These are phyloP conservation scores for Carassius auratus DNA, from an alignment of 2,113 vertebrate genomes.

Conservation along the genomic window DNA sequence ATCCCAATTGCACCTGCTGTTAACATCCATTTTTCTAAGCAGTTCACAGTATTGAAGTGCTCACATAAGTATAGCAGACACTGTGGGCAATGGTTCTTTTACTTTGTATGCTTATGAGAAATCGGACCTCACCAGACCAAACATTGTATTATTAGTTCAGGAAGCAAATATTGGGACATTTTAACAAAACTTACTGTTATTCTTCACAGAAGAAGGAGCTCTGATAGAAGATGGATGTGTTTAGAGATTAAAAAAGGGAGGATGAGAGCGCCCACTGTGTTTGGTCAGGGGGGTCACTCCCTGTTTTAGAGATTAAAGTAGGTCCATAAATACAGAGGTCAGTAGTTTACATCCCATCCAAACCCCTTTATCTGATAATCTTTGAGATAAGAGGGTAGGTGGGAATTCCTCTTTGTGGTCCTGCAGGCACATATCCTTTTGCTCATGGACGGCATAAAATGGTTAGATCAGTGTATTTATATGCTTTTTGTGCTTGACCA, in stretches of 20 bases:
- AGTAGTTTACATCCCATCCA: conserved; percentile 17
- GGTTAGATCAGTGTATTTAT: background rate
- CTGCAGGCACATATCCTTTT: conserved; percentile 17
- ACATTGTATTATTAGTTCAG: background rate
- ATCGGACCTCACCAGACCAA: background rate
- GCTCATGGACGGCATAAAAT: conserved; percentile 5
- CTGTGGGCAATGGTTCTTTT: background rate
- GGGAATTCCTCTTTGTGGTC: conserved; percentile 25
- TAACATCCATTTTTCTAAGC: conserved; percentile 26
- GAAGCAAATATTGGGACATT: background rate
- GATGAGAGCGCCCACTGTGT: background rate
- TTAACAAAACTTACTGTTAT: background rate
- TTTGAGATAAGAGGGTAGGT: conserved; percentile 28
- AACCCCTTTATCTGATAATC: conserved; percentile 34
- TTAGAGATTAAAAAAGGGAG: background rate
- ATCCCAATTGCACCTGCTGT: background rate
- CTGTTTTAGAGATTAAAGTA: conserved; percentile 29
- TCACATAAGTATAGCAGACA: background rate
- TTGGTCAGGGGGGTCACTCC: background rate
- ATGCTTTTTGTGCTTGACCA: background rate
- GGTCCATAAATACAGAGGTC: background rate
- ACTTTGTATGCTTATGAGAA: background rate
- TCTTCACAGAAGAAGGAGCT: background rate
- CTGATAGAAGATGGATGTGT: background rate
- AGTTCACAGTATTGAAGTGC: conserved; percentile 18